Conservation (phyloP, 35 echinoderm and acorn worm species). For the Strongylocentrotus purpuratus region DNA sequence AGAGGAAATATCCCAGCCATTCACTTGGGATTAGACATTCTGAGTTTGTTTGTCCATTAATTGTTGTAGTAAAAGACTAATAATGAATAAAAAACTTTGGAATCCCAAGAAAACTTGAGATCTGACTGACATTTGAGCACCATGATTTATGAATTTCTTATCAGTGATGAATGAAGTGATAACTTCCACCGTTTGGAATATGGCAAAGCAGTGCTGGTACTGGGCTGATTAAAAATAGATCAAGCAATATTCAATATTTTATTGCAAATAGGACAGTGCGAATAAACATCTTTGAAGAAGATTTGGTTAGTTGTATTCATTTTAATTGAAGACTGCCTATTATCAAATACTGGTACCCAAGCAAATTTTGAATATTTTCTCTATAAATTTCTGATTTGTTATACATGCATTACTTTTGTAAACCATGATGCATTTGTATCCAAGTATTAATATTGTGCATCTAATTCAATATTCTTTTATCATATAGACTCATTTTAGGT, state of each 20-base stretch:
- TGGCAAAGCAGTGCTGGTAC: neutral
- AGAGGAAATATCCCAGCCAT: constrained; percentile 74
- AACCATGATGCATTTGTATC: neutral
- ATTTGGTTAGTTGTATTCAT: neutral
- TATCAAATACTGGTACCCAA: too few species aligned
- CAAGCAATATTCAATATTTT: neutral
- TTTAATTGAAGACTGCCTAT: neutral
- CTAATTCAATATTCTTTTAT: neutral
- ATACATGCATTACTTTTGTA: too few species aligned
- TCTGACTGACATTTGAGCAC: neutral
- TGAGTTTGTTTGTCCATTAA: constrained; percentile 91
- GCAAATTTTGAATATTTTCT: neutral
- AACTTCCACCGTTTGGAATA: neutral
- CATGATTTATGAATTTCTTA: neutral
- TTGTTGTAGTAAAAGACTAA: constrained; percentile 88
- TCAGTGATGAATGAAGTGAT: neutral
- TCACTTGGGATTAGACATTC: constrained; percentile 92
- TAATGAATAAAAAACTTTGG: neutral
- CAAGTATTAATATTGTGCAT: neutral
- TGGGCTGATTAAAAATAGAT: neutral
- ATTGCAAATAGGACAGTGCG: neutral
- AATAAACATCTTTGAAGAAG: neutral
- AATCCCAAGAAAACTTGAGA: neutral
- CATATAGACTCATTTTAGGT: neutral
- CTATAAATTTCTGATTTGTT: neutral